Evolutionary conservation across 1,140 invertebrate genomes (phyloP).

Genomic region (Brachystomella parvula): DNA sequence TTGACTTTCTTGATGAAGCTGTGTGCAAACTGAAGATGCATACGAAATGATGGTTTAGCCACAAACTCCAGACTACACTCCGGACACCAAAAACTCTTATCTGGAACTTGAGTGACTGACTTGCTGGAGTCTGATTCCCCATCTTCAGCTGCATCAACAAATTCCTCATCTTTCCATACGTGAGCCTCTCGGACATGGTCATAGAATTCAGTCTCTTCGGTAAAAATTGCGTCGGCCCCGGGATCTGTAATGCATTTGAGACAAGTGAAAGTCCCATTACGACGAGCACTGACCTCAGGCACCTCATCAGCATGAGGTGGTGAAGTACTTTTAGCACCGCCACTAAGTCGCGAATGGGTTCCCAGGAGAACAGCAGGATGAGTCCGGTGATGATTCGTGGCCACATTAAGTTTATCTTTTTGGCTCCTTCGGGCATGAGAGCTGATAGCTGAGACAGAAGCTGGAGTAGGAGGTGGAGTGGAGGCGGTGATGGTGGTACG

Average conservation of each 20-base stretch:
- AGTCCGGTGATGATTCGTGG: neutral
- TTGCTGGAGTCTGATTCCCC: neutral
- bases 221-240: neutral
- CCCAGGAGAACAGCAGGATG: neutral
- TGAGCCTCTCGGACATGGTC: constrained; percentile 13
- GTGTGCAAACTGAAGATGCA: constrained; percentile 16
- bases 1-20: constrained; percentile 6
- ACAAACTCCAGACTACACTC: constrained; percentile 15
- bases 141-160: neutral
- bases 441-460: too few species aligned
- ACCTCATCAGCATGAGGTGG: neutral
- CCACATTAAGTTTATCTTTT: neutral
- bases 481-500: neutral
- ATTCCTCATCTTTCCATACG: constrained; percentile 10
- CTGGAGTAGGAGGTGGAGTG: neutral
- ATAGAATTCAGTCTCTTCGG: constrained; percentile 1
- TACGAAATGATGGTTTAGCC: constrained; percentile 14
- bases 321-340: too few species aligned
- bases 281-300: neutral
- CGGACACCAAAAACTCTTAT: constrained; percentile 16
- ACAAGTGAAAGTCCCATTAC: constrained; percentile 13
- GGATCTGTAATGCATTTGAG: constrained; percentile 9
- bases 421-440: neutral
- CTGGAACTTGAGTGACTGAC: neutral
- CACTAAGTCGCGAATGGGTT: neutral